Percentiles rank a stretch among this genome's conserved stretches.
Evolutionary conservation across 2,797 vertebrate species (phyloP).

Genomic region (Argya squamiceps): DNA sequence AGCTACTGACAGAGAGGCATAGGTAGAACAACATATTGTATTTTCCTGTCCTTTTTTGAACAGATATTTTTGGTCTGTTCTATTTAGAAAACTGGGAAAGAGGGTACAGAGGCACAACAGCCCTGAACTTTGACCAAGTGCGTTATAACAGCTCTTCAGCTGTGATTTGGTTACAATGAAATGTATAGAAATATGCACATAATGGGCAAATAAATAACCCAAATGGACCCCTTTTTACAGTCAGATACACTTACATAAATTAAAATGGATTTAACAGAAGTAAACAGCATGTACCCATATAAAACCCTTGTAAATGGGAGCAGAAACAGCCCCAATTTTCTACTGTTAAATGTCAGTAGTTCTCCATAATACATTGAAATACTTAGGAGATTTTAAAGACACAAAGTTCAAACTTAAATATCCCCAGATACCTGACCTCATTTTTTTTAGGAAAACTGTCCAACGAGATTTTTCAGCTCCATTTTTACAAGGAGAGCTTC

Average conservation of each 20-base stretch:
- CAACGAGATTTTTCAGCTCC: neutral
- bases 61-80: neutral
- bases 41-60: neutral
- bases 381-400: neutral
- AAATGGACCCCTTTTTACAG: neutral
- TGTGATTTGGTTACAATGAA: neutral
- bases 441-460: neutral
- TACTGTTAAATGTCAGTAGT: neutral
- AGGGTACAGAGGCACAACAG: neutral
- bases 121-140: neutral
- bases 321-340: neutral
- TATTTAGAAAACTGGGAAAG: neutral
- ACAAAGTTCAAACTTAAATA: neutral
- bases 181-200: neutral
- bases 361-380: neutral
- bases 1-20: neutral
- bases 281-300: neutral
- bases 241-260: neutral
- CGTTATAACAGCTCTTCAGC: neutral
- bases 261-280: neutral
- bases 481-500: neutral
- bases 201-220: neutral
- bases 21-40: neutral
- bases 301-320: neutral
- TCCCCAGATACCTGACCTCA: rapidly evolving